A percentile compares a stretch with the other conserved stretches of the same genome.
Conservation (phyloP, 1,140 invertebrate species). For the Zaprionus ghesquierei region DNA sequence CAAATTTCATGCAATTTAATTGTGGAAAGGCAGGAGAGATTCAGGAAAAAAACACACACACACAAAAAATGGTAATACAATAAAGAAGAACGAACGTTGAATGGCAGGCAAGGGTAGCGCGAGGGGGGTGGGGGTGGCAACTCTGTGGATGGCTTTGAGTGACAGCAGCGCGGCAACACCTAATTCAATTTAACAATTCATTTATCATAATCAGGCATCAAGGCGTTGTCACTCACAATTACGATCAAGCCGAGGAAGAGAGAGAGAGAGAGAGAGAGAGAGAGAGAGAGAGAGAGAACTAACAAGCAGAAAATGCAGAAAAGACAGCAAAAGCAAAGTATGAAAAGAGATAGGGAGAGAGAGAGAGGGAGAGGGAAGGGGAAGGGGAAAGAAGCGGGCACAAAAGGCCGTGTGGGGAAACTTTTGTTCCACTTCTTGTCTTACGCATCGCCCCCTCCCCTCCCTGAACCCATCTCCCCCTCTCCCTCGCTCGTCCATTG, state of each 20-base stretch:
- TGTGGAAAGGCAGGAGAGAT: conserved; percentile 58
- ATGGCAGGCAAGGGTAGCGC: not conserved
- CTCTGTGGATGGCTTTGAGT: conserved; percentile 65
- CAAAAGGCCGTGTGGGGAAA: conserved; percentile 35
- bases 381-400: conserved; percentile 18
- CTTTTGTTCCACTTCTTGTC: conserved; percentile 54
- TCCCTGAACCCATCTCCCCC: not conserved
- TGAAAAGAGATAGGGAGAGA: conserved; percentile 21
- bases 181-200: conserved; percentile 82
- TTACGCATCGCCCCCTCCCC: conserved; percentile 33
- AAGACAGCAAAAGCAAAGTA: not conserved
- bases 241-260: conserved; percentile 52
- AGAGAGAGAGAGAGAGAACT: conserved; percentile 17
- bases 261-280: not conserved
- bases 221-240: conserved; percentile 80
- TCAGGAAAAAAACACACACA: conserved; percentile 13
- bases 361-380: not conserved
- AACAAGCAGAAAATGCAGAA: not conserved
- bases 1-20: conserved; percentile 81
- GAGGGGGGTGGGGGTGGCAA: conserved; percentile 22
- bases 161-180: conserved; percentile 76
- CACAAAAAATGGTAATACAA: not conserved
- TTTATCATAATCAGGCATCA: conserved; percentile 81
- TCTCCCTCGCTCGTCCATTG: conserved; percentile 21
- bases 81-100: not conserved